These are phyloP conservation scores for Neoascia interrupta DNA, from an alignment of 2,888 invertebrate genomes.

Conservation along the genomic window DNA sequence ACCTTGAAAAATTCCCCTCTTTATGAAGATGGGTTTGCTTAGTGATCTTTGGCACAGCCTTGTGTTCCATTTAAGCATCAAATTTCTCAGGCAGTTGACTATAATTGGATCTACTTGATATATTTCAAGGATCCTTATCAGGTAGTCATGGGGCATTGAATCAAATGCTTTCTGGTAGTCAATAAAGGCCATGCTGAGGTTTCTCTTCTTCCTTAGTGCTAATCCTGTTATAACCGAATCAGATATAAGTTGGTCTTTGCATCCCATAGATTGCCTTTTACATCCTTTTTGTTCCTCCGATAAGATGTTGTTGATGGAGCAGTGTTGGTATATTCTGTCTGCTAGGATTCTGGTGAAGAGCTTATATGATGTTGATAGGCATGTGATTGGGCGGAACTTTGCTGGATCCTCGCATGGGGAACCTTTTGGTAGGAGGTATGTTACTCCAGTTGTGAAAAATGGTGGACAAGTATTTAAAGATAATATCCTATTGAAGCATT, in stretches of 20 bases:
- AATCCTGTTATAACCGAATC: not conserved
- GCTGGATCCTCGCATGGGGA: not conserved
- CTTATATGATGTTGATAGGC: slow-evolving; percentile 8
- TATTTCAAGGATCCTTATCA: too few species aligned
- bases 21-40: not conserved
- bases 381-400: not conserved
- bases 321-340: slow-evolving; percentile 14
- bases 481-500: too few species aligned
- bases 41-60: too few species aligned
- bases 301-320: not conserved
- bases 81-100: too few species aligned
- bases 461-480: not conserved
- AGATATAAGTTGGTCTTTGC: slow-evolving; percentile 9
- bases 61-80: too few species aligned
- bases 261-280: slow-evolving; percentile 9
- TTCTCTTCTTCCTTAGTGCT: not conserved
- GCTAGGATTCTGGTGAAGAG: slow-evolving; percentile 14
- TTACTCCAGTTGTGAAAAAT: not conserved
- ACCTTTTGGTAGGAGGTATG: too few species aligned
- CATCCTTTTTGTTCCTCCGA: slow-evolving; percentile 3
- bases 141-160: slow-evolving; percentile 5
- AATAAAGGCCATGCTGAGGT: slow-evolving; percentile 10
- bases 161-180: slow-evolving; percentile 5
- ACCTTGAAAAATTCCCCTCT: not conserved
- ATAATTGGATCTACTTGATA: too few species aligned